Base-by-base conservation (phyloP, 2,888 invertebrate species). In the Eledona agricola region DNA sequence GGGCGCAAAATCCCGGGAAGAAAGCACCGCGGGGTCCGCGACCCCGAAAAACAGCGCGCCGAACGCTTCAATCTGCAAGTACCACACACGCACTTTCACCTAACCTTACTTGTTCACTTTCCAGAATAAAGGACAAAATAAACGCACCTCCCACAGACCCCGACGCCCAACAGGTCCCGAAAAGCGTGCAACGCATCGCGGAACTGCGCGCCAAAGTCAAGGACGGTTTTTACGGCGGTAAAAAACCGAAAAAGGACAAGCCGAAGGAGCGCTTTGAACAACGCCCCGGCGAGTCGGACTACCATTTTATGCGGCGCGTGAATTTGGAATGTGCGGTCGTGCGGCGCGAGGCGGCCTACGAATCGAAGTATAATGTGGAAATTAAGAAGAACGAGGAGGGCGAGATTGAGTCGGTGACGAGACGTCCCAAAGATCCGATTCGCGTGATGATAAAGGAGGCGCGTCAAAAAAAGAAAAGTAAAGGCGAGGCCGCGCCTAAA, bases 1-100 rank as follows among this genome's bases (percentile, higher is more conserved):
- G 85, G 85, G 31, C 78, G 90, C 32, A 91, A 90, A 82, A 91
- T 91, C 69, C 90, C 90, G 13, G 87, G 87, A 13, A 85, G 88
- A 62, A 91, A 90, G 73, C 91, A 91, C 67, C 82, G 83, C 56
- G 89, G 89, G 11, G 81, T 90, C 1, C 87, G 88, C 69, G 90
- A 92, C 77, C 90, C 90, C 1, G 72, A 86, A 12, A 83, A 85
- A 65, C 91, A 92, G 72, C 81, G 81, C 57, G 84, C 81, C 3
- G 78, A 78, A 63, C 80, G 86, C 57, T 72, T 83, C 34, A 79
- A 81, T 45, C 17, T 1, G 5, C 9, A 42, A 47, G 15, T 31
- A 13, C 13, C 25, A 11, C n/a, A 2, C 6, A 12, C 1, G 11
- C 15, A 34, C 13, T 10, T n/a, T 51, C 31, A 13, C 16, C 12